These are phyloP conservation scores for Laticauda colubrina DNA, from an alignment of 2,113 vertebrate genomes.

Conservation along the genomic window DNA sequence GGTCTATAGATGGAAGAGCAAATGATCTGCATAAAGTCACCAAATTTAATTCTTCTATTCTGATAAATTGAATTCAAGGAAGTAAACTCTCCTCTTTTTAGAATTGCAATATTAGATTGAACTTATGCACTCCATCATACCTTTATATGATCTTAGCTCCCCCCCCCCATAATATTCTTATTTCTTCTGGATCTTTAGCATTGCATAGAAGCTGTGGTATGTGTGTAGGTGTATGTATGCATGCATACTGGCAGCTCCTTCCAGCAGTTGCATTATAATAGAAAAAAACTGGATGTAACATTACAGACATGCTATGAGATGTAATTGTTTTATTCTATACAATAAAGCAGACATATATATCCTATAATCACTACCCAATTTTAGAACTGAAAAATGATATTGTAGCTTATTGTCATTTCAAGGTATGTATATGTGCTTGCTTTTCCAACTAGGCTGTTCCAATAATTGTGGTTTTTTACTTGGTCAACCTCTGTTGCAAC, in stretches of 20 bases:
- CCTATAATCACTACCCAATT: rapidly evolving
- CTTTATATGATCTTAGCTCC: background rate
- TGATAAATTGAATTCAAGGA: background rate
- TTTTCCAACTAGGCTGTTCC: background rate
- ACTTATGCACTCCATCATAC: background rate
- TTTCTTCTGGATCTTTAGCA: background rate
- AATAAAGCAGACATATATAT: background rate
- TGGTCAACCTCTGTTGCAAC: background rate
- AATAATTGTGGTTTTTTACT: background rate
- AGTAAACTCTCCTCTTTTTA: background rate
- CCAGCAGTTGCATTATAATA: background rate
- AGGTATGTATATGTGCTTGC: background rate
- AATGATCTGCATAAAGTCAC: background rate
- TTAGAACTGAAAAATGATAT: background rate
- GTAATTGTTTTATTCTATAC: background rate
- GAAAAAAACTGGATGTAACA: background rate
- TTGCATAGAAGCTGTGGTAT: background rate
- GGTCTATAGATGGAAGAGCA: background rate
- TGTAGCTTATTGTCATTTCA: slow-evolving; percentile 23
- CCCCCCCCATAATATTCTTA: background rate
- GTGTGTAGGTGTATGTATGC: background rate
- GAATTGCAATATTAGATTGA: background rate
- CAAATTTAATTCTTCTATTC: background rate
- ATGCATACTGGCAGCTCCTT: background rate
- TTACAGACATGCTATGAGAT: rapidly evolving